Base-by-base conservation (phyloP, 2,888 invertebrate species). In the Mongoloraphidia duomilia region DNA sequence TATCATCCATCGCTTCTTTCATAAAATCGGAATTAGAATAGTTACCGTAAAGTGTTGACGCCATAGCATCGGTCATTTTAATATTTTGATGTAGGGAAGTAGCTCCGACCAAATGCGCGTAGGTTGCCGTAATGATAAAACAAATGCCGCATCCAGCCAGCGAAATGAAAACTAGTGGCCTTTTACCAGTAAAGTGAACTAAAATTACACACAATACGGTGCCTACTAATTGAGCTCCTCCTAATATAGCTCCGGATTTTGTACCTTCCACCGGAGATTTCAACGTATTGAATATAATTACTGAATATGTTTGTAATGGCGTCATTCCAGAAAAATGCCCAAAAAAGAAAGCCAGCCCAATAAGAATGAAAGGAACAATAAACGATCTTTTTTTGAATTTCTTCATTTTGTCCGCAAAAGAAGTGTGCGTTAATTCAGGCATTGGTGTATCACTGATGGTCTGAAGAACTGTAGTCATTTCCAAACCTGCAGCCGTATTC, bases 261-360 rank as follows among this genome's bases (percentile, higher is more conserved):
- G 84, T 86, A 60, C 82, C 79, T 59, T 86, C 79, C 51, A 88
- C 76, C 0, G 88, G 86, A 0, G 84, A 79, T 44, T 82, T 74
- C 26, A 88, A 61, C 50, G 75, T 74, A 44, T 77, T 75, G 60
- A 88, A 87, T 58, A 88, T 84, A 53, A 71, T 75, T 5, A 87
- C 84, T 13, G 85, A 82, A 58, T 79, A 85, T 0, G 82, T 84
- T 70, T 81, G 77, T 26, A 88, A 66, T 0, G 84, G 78, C 0
- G 80, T 79, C 70, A 82, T 80, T 1, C 88, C 88, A 36, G 82
- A 82, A 58, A 87, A 86, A 58, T 84, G 78, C 0, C 80, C 79
- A 11, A 85, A 72, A 58, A 85, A 82, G 63, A 87, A 88, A 13
- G 75, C 70, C 39, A 77, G 72, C 10, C 75, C 68, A 0, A 87